These are phyloP conservation scores for Drosophila sp. DNA, from an alignment of 1,140 invertebrate species.

Conservation along the genomic window DNA sequence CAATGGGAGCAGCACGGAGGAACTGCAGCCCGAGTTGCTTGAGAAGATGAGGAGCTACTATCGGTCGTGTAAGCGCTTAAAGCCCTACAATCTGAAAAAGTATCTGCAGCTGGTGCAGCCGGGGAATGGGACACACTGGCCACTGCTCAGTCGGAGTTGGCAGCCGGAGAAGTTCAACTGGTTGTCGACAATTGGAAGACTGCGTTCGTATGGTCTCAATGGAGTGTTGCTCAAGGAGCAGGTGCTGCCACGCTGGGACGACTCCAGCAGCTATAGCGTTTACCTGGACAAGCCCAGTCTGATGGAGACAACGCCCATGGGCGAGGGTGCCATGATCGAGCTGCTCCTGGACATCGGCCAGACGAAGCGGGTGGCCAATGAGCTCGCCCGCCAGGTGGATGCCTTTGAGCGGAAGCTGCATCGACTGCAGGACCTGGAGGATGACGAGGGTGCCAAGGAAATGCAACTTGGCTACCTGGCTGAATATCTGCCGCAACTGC, in stretches of 20 bases:
- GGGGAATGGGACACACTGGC: constrained; percentile 58
- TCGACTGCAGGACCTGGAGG: constrained; percentile 74
- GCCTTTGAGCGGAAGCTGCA: constrained; percentile 70
- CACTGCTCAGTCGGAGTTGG: constrained; percentile 69
- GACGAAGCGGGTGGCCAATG: constrained; percentile 74
- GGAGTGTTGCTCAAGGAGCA: constrained; percentile 73
- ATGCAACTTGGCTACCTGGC: constrained; percentile 74
- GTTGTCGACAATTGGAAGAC: constrained; percentile 63
- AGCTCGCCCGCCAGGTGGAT: constrained; percentile 66
- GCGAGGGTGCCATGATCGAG: constrained; percentile 78
- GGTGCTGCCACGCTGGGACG: constrained; percentile 77
- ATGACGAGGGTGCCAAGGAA: constrained; percentile 73
- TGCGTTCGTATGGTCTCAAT: constrained; percentile 71
- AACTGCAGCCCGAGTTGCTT: constrained; percentile 24
- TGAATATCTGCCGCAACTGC: constrained; percentile 67
- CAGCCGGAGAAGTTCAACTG: constrained; percentile 66
- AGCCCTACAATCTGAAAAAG: constrained; percentile 81
- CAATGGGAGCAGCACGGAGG: constrained; percentile 49
- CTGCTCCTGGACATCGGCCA: constrained; percentile 76
- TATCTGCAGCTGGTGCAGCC: constrained; percentile 70
- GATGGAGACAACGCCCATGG: constrained; percentile 70
- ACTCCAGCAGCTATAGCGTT: constrained; percentile 63
- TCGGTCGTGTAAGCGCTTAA: constrained; percentile 75
- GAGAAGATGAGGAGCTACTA: constrained; percentile 70
- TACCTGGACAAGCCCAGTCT: constrained; percentile 75